These are phyloP conservation scores for Ecliptopera silaceata DNA, from an alignment of 2,888 invertebrate species.

Conservation along the genomic window DNA sequence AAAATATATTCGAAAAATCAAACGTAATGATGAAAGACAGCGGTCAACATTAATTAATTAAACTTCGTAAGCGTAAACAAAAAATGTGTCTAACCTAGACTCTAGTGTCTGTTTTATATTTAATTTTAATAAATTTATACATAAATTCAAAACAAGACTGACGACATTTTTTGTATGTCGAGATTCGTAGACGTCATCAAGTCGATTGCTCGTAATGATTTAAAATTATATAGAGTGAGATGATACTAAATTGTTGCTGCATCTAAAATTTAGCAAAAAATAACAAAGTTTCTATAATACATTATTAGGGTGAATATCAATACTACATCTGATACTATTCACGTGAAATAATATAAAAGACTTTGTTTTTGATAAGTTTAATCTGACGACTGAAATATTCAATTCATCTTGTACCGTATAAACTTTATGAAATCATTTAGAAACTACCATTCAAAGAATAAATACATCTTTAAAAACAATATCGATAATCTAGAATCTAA, in stretches of 20 bases:
- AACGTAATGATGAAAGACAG: not conserved
- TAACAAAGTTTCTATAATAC: not conserved
- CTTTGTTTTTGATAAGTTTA: too few relatives aligned
- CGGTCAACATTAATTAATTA: not conserved
- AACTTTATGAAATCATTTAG: too few relatives aligned
- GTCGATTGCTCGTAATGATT: constrained; percentile 18
- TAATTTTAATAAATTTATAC: too few relatives aligned
- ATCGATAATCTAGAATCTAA: too few relatives aligned
- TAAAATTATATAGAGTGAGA: constrained; percentile 9
- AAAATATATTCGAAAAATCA: not conserved
- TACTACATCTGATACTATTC: too few relatives aligned
- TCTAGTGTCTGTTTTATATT: not conserved
- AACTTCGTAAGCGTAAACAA: not conserved
- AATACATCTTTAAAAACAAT: too few relatives aligned
- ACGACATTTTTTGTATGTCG: constrained; percentile 27
- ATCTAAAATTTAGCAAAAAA: not conserved
- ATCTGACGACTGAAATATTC: too few relatives aligned
- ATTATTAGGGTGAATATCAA: too few relatives aligned
- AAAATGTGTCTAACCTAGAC: constrained; percentile 1
- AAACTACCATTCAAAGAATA: too few relatives aligned
- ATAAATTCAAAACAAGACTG: constrained; percentile 27
- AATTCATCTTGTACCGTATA: too few relatives aligned
- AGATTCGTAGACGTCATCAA: constrained; percentile 16
- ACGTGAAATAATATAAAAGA: too few relatives aligned
- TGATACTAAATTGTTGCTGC: not conserved